Percentiles rank a stretch among this genome's conserved stretches.
phyloP scores from a whole-genome alignment of 1,140 invertebrate species.

The Diachasmimorpha longicaudata region DNA sequence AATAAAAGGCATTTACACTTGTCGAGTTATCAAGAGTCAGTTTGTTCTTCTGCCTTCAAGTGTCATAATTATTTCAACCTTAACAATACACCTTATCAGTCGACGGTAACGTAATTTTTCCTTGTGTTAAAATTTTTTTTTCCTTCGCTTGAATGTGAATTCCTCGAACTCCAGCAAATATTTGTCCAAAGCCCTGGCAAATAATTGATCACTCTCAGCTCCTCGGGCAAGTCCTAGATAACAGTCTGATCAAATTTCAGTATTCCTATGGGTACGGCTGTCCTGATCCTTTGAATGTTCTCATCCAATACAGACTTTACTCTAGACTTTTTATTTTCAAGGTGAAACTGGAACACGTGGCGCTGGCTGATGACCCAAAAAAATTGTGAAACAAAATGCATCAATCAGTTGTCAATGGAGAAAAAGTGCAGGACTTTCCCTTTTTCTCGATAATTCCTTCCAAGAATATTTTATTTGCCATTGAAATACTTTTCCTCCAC shows the following conservation, averaged over 20 bases:
- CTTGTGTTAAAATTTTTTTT: background rate
- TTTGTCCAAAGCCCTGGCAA: background rate
- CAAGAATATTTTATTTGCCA: no score
- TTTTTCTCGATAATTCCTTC: background rate
- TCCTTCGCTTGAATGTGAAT: background rate
- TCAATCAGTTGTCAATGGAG: background rate
- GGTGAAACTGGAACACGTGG: background rate
- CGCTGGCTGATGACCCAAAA: conserved; percentile 14
- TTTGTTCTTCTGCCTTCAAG: background rate
- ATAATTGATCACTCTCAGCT: background rate
- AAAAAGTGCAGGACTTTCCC: background rate
- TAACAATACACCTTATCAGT: background rate
- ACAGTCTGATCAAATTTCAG: background rate
- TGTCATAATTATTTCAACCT: background rate
- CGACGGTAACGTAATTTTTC: background rate
- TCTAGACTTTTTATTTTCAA: background rate
- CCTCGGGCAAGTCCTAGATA: background rate
- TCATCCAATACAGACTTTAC: background rate
- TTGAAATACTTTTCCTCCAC: background rate
- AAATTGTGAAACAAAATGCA: background rate
- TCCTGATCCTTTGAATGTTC: background rate
- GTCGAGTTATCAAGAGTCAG: background rate
- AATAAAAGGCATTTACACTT: background rate
- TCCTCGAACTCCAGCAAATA: background rate
- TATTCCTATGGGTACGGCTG: background rate